These are phyloP conservation scores for Troilus luridus DNA, from an alignment of 2,888 invertebrate species.

Conservation along the genomic window DNA sequence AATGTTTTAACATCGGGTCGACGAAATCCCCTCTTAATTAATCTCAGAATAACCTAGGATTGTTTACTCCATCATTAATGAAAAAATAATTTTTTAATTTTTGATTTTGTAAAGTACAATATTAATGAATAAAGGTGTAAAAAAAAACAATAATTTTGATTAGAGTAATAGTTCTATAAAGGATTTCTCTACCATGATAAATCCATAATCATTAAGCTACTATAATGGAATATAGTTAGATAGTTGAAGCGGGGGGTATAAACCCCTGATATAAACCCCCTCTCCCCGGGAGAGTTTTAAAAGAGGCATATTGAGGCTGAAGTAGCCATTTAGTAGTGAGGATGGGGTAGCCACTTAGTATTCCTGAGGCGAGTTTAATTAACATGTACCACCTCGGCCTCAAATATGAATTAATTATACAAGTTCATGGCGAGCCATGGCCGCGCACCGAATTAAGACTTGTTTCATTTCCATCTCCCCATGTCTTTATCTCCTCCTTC, in stretches of 20 bases:
- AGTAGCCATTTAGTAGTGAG: no score
- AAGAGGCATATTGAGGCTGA: slow-evolving; percentile 54
- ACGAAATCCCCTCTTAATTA: no score
- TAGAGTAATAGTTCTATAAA: no score
- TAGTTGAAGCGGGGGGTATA: slow-evolving; percentile 17
- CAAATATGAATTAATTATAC: slow-evolving; percentile 63
- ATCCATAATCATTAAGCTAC: neutral
- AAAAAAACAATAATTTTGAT: no score
- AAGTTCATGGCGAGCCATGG: slow-evolving; percentile 56
- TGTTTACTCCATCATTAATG: no score
- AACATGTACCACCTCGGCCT: slow-evolving; percentile 59
- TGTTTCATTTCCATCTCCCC: slow-evolving; percentile 63
- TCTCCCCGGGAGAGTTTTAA: neutral
- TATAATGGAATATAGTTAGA: neutral
- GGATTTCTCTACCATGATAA: neutral
- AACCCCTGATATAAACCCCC: neutral
- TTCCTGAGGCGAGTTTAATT: slow-evolving; percentile 51
- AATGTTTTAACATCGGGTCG: no score
- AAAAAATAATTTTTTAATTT: no score
- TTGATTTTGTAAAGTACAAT: no score
- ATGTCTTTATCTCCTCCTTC: slow-evolving; percentile 49
- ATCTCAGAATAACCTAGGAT: no score
- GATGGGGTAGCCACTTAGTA: slow-evolving; percentile 25
- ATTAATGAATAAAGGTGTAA: no score
- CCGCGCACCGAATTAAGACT: slow-evolving; percentile 64